Percentiles rank a stretch among this genome's conserved stretches.
These are phyloP conservation scores for Campoplex nolae DNA, from an alignment of 2,888 invertebrate genomes.

Conservation along the genomic window DNA sequence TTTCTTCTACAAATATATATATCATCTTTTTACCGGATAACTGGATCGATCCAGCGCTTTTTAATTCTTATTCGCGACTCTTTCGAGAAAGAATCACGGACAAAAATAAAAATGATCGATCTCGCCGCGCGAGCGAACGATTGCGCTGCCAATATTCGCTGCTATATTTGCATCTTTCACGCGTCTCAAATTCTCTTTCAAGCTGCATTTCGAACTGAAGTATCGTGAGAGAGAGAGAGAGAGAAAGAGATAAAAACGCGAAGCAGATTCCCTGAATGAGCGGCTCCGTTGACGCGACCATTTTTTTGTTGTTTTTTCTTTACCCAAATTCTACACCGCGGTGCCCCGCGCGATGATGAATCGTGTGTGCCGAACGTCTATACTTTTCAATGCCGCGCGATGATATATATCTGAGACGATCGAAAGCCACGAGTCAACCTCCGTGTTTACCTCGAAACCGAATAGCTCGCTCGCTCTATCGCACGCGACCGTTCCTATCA, in stretches of 20 bases:
- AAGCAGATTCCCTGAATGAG: constrained; percentile 5
- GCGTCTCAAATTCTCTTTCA: neutral
- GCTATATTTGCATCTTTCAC: constrained; percentile 4
- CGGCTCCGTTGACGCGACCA: neutral
- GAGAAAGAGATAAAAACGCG: neutral
- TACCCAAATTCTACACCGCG: neutral
- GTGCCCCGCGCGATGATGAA: neutral
- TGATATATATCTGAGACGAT: constrained; percentile 12
- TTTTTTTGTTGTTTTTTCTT: neutral
- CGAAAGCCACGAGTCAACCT: neutral
- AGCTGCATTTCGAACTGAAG: neutral
- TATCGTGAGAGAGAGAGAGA: neutral
- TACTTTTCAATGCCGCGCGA: neutral
- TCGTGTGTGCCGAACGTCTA: neutral
- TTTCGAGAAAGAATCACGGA: neutral
- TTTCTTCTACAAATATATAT: neutral
- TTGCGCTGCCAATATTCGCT: neutral
- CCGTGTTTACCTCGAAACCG: constrained; percentile 3
- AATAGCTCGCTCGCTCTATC: neutral
- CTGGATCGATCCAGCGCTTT: neutral
- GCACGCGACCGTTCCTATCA: constrained; percentile 3
- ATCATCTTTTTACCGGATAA: neutral
- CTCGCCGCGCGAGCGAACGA: neutral
- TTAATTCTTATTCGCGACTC: neutral
- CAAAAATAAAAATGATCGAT: too few relatives aligned